Base-by-base conservation (phyloP, 2,797 vertebrate species). In the Poecilia velifera region DNA sequence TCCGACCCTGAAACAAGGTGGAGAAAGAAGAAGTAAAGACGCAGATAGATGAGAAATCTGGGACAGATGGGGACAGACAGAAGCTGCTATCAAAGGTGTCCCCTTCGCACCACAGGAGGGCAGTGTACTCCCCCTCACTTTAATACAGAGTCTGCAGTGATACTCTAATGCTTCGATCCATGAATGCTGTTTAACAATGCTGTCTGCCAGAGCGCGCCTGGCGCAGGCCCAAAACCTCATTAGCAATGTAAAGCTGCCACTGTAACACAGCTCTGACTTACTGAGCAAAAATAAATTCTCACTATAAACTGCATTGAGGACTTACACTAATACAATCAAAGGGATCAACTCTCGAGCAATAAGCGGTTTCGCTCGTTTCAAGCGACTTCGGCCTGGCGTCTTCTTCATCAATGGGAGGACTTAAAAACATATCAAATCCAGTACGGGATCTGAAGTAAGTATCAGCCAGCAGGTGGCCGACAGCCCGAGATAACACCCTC, bases 1-100 rank as follows among this genome's bases (percentile, higher is more conserved):
- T 98, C 78, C 97, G 96, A 77, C 97, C 97, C 98, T 98, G 90
- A 57, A 74, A 89, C 94, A 95, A 77, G 94, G 96, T 94, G 96
- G 76, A 87, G 91, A 91, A 96, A 91, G 91, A 96, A 95, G 82
- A 90, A 88, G 96, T 91, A 90, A 96, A 91, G 91, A 96, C 94
- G 80, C 14, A 70, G 20, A 81, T 76, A 74, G 72, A 83, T 62
- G 77, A 47, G 66, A 72, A 71, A 59, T 57, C 22, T 82, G 80
- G 73, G 71, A 76, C 95, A 96, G 81, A 74, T 47, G 74, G 82
- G 88, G 96, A 96, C 90, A 96, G 70, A 73, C 41, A 86, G 76
- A 68, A 79, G 77, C 55, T 74, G 76, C 83, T 84, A 73, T 25
- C 82, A 84, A 84, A 79, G 36, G 18, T 55, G 79, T 80, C 81